phyloP scores from a whole-genome alignment of 2,113 vertebrate genomes.

The Cyphomyrus discorhynchus region DNA sequence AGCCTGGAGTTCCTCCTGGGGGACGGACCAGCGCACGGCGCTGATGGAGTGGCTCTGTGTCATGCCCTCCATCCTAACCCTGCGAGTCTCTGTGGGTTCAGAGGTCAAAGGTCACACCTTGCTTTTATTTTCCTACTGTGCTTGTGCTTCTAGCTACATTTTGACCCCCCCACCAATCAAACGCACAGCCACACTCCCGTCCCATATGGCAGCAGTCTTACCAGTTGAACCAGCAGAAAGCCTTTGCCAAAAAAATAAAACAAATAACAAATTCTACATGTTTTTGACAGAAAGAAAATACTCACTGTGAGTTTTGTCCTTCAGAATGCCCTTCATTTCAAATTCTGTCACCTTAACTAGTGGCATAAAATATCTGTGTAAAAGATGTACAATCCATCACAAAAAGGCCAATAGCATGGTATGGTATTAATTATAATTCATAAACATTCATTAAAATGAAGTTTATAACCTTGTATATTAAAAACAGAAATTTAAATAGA shows the following conservation, averaged over 20 bases:
- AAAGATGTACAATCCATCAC: background rate
- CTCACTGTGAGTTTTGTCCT: slow-evolving; percentile 40
- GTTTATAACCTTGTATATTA: background rate
- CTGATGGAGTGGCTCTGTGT: slow-evolving; percentile 57
- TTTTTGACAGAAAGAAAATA: background rate
- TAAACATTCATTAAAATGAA: background rate
- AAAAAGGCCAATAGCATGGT: background rate
- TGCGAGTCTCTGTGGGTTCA: slow-evolving; percentile 12
- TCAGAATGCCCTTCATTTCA: slow-evolving; percentile 54
- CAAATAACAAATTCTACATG: background rate
- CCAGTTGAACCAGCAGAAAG: background rate
- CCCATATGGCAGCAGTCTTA: background rate
- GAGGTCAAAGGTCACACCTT: background rate
- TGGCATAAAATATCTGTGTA: slow-evolving; percentile 7
- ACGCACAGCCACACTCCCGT: background rate
- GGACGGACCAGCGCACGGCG: slow-evolving; percentile 51
- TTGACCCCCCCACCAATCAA: background rate
- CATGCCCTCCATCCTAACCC: slow-evolving; percentile 24
- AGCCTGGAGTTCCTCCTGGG: slow-evolving; percentile 41
- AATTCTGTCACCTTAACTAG: slow-evolving; percentile 18
- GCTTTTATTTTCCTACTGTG: background rate
- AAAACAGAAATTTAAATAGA: background rate
- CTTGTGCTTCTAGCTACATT: background rate
- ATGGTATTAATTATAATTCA: background rate
- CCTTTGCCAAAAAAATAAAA: background rate